These are phyloP conservation scores for Aurelia aurita complex sp. Pacific DNA, from an alignment of 30 jellyfish, hydroid and myxozoan species.

Conservation along the genomic window DNA sequence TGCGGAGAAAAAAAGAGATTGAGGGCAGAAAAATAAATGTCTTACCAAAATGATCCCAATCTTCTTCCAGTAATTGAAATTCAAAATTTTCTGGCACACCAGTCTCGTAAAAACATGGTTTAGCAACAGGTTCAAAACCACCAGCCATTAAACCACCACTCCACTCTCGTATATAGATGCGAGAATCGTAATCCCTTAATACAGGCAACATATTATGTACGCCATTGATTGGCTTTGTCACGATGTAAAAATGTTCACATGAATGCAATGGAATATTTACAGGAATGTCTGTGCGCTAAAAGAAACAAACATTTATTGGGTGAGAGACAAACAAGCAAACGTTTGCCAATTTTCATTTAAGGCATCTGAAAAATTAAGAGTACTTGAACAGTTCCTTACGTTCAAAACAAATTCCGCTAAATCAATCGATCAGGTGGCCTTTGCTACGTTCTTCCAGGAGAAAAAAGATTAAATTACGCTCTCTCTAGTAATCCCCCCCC, in stretches of 20 bases:
- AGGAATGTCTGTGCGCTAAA: slow-evolving; percentile 67
- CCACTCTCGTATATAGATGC: slow-evolving; percentile 92
- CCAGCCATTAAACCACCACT: slow-evolving; percentile 97
- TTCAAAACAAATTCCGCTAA: no score
- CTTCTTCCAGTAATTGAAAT: slow-evolving; percentile 87
- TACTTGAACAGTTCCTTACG: no score
- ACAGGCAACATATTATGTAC: slow-evolving; percentile 93
- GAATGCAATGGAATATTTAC: slow-evolving; percentile 90
- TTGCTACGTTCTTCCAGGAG: no score
- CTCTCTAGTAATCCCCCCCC: no score
- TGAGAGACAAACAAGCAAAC: no score
- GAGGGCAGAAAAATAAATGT: not conserved
- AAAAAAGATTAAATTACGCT: no score
- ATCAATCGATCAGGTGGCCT: no score
- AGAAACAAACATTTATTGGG: not conserved
- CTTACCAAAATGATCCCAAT: slow-evolving; percentile 96
- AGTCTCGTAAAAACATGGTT: slow-evolving; percentile 85
- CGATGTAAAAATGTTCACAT: slow-evolving; percentile 95
- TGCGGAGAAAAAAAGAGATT: no score
- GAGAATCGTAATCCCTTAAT: slow-evolving; percentile 85
- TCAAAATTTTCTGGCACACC: slow-evolving; percentile 86
- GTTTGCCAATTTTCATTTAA: no score
- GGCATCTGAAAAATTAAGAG: no score
- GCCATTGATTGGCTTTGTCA: slow-evolving; percentile 88
- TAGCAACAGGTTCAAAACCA: slow-evolving; percentile 85